A percentile compares a stretch with the other conserved stretches of the same genome.
These are phyloP conservation scores for Otocyon megalotis DNA, from an alignment of 2,113 vertebrate species.

Conservation along the genomic window DNA sequence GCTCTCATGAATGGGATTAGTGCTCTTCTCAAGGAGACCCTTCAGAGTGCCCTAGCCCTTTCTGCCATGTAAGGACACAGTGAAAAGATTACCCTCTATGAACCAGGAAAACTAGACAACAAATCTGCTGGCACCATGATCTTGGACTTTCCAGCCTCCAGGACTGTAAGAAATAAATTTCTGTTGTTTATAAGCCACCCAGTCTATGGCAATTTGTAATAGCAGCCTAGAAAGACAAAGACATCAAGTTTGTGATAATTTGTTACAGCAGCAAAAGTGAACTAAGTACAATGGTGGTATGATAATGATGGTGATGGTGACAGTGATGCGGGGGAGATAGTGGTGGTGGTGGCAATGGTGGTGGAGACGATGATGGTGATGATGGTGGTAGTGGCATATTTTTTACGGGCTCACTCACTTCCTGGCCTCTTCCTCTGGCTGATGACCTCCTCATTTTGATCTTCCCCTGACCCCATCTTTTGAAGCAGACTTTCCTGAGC, in stretches of 20 bases:
- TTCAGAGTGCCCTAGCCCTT: not conserved
- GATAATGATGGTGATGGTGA: no score
- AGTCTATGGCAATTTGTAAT: not conserved
- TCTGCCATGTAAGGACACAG: not conserved
- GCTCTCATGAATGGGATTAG: not conserved
- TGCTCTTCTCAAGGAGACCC: not conserved
- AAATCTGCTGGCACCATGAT: not conserved
- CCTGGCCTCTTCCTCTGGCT: not conserved
- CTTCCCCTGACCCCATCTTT: not conserved
- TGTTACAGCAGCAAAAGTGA: not conserved
- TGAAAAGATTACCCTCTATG: not conserved
- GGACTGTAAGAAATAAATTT: not conserved
- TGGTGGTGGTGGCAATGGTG: not conserved
- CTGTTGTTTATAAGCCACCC: not conserved
- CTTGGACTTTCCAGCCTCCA: not conserved
- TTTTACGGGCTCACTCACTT: not conserved
- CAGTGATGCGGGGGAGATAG: accelerated
- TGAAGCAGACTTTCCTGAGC: not conserved
- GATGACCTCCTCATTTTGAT: not conserved
- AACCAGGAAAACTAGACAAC: not conserved
- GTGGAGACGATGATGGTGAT: not conserved
- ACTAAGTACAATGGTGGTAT: no score
- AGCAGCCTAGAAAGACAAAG: not conserved
- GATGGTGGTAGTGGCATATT: not conserved
- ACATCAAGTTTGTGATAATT: not conserved